These are phyloP conservation scores for Boulengeromyrus knoepffleri DNA, from an alignment of 2,113 vertebrate species.

Conservation along the genomic window DNA sequence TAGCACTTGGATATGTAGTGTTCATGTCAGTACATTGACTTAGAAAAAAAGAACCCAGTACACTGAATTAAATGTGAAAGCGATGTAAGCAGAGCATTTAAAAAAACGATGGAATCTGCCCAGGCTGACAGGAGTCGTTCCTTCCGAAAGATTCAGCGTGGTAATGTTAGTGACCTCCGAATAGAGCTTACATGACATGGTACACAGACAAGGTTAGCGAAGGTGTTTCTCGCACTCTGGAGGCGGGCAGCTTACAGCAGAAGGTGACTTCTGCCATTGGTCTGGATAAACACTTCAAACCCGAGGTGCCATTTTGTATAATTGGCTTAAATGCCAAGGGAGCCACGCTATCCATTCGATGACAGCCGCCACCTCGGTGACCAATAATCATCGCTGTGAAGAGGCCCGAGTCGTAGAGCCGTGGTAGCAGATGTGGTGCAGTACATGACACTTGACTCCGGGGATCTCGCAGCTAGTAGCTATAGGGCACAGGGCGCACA, in stretches of 20 bases:
- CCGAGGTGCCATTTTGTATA: not conserved
- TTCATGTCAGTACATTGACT: not conserved
- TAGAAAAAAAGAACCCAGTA: not conserved
- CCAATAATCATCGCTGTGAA: constrained; percentile 1
- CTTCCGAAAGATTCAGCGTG: not conserved
- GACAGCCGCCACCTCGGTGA: not conserved
- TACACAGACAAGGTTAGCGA: not conserved
- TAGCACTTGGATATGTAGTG: not conserved
- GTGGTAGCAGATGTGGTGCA: not conserved
- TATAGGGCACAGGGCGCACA: not conserved
- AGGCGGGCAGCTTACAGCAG: not conserved
- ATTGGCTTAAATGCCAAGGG: not conserved
- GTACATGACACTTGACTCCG: not conserved
- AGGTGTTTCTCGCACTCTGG: not conserved
- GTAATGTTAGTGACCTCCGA: not conserved
- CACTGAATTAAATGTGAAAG: not conserved
- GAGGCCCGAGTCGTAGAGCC: not conserved
- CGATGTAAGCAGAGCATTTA: not conserved
- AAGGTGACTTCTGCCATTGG: not conserved
- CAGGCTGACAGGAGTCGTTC: not conserved
- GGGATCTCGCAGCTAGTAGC: not conserved
- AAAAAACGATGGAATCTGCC: not conserved
- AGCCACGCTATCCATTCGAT: not conserved
- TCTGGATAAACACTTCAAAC: not conserved
- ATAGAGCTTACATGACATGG: not conserved